These are phyloP conservation scores for Dynastes tityus DNA, from an alignment of 2,888 invertebrate species.

Conservation along the genomic window DNA sequence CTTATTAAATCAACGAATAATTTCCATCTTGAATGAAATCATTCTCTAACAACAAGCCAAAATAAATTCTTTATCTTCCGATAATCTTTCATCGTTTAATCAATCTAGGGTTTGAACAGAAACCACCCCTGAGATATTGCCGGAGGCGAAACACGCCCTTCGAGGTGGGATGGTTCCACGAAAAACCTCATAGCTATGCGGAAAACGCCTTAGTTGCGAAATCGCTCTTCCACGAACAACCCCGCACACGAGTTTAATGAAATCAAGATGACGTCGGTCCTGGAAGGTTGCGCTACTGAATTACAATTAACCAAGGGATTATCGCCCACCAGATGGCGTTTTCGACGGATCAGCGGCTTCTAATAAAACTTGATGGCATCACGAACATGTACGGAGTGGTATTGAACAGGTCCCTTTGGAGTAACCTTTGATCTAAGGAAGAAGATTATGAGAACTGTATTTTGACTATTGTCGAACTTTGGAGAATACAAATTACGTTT, in stretches of 20 bases:
- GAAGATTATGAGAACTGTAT: no score
- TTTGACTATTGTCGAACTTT: no score
- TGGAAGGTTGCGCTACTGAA: not conserved
- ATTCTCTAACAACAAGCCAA: no score
- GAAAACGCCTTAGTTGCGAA: not conserved
- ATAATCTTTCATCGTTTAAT: not conserved
- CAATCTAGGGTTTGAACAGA: not conserved
- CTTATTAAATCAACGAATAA: not conserved
- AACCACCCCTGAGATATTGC: no score
- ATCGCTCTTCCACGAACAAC: slow-evolving; percentile 2
- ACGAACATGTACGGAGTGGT: no score
- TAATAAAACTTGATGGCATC: no score
- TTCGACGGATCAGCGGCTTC: no score
- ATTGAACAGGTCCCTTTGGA: no score
- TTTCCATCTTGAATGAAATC: not conserved
- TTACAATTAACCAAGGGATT: slow-evolving; percentile 1
- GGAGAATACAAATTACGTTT: no score
- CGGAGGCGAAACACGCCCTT: not conserved
- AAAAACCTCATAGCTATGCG: not conserved
- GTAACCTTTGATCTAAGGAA: no score
- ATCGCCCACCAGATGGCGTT: not conserved
- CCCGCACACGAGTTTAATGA: not conserved
- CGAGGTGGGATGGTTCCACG: not conserved
- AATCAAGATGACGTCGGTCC: slow-evolving; percentile 1
- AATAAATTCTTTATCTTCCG: not conserved